Conservation (phyloP, 1,140 invertebrate species). For the Bombyx mandarina region DNA sequence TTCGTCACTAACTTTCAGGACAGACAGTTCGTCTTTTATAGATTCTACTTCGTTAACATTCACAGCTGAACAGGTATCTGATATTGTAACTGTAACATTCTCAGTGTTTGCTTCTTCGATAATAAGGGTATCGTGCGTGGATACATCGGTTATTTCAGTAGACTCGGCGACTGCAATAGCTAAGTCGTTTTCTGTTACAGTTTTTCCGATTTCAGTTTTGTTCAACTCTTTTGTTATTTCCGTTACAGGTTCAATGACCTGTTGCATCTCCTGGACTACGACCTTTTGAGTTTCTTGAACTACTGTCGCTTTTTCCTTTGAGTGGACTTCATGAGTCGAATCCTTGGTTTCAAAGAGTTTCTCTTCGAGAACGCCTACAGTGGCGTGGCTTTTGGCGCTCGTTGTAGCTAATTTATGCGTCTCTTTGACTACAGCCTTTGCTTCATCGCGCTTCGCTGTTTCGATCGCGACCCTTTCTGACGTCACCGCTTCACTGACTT, state of each 20-base stretch:
- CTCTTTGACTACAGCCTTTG: conserved; percentile 11
- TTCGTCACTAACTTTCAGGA: background rate
- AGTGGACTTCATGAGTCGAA: background rate
- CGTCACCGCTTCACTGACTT: conserved; percentile 15
- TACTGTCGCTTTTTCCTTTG: conserved; percentile 1
- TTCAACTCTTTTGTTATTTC: conserved; percentile 10
- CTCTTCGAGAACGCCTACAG: conserved; percentile 11
- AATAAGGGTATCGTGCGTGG: background rate
- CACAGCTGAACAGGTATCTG: conserved; percentile 10
- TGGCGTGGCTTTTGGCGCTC: conserved; percentile 7
- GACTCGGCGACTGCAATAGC: conserved; percentile 20
- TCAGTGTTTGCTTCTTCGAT: background rate
- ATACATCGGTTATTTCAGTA: conserved; percentile 15
- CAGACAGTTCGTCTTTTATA: conserved; percentile 1
- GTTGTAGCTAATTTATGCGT: conserved; percentile 3
- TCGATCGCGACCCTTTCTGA: conserved; percentile 19
- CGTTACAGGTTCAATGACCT: conserved; percentile 22
- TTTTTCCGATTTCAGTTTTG: background rate
- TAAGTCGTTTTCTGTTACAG: conserved; percentile 12
- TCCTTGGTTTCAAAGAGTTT: background rate
- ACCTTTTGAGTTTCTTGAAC: conserved; percentile 12
- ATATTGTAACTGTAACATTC: background rate
- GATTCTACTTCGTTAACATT: background rate
- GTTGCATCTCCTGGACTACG: conserved; percentile 25
- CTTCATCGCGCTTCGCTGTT: conserved; percentile 8